Base-by-base conservation (phyloP, 2,113 vertebrate genomes). In the Sorex araneus region DNA sequence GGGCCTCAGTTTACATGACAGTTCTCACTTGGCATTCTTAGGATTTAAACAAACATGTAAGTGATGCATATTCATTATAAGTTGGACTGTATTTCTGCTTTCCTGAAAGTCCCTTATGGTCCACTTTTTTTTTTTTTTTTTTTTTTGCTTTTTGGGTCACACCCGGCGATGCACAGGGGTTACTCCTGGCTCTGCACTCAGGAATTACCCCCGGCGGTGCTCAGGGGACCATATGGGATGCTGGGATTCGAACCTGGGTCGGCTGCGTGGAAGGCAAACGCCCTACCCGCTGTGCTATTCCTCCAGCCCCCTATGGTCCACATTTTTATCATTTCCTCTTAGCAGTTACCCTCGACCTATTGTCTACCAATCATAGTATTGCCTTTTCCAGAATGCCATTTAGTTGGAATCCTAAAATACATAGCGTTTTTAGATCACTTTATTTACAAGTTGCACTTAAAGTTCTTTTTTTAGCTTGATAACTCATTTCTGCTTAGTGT, bases 361-460 rank as follows among this genome's bases (percentile, higher is more conserved):
- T 60, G 23, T 23, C 57, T 60, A 60, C 57, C 57, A 60, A 7
- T 6, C 25, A 47, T 73, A 47, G 40, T 73, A 63, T 64, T 64
- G n/a, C 69, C 32, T 60, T 79, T 89, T 69, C 76, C 34, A 74
- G 69, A 82, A 50, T 82, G 43, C 66, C 21, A n/a, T 30, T 45
- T 81, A 63, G 21, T 89, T 89, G 36, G 16, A 63, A 47, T 81
- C 15, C 7, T 19, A 75, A 10, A 82, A 8, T 66, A 40, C 36
- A 8, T 36, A 90, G 60, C 70, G 43, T 66, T 83, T 75, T n/a
- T 25, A 34, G 16, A 63, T 47, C 28, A 90, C 18, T 43, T 67
- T 90, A 60, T 60, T 60, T 60, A 60, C 57, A 60, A 60, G n/a
- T 90, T 66, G 50, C 27, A n/a, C 19, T 90, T 82, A 82, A 19